Evolutionary conservation across 2,797 vertebrate species (phyloP), one percentile per base, ranked within the genome.

Genomic region (Aselliscus stoliczkanus): DNA sequence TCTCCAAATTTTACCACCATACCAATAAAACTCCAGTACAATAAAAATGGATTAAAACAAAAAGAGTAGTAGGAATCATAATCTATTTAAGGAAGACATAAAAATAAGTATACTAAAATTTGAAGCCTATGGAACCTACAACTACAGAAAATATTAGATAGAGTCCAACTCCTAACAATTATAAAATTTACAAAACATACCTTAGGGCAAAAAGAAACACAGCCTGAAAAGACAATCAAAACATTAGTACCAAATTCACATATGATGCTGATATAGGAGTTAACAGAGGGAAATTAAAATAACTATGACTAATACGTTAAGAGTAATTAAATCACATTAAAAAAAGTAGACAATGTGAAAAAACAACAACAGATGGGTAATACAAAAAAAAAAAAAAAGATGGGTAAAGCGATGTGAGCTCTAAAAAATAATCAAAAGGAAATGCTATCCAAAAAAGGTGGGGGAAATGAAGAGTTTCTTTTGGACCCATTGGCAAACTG

Each of bases 251-350:
- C 62, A 88, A 17, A 88, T 11, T 70, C 34, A 60, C 31, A 27
- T 14, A 75, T 4, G 3, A 54, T 52, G 52, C 44, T 58, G 12
- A 77, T n/a, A 76, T 27, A 37, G n/a, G 21, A 76, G 76, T 60
- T 60, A 88, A 81, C 17, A 95, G 62, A 77, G 44, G 10, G 44
- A 42, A 94, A 72, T 80, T 77, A 77, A 90, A 94, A 90, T 90
- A 79, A 72, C 44, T 72, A 90, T 85, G 31, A 44, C 10, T 79
- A 84, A 54, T n/a, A 90, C 27, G 14, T 83, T 42, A 42, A 42
- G 4, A 8, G 42, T 42, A 42, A 4, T 42, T 42, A 42, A 42
- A 42, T 42, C 8, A 42, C 8, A 1, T 42, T 3, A 4, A 4
- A 67, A 89, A 52, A 86, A 20, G 67, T 37, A 72, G 25, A 82